Evolutionary conservation across 2,888 invertebrate species (phyloP).

Genomic region (Drosophila phalerata): DNA sequence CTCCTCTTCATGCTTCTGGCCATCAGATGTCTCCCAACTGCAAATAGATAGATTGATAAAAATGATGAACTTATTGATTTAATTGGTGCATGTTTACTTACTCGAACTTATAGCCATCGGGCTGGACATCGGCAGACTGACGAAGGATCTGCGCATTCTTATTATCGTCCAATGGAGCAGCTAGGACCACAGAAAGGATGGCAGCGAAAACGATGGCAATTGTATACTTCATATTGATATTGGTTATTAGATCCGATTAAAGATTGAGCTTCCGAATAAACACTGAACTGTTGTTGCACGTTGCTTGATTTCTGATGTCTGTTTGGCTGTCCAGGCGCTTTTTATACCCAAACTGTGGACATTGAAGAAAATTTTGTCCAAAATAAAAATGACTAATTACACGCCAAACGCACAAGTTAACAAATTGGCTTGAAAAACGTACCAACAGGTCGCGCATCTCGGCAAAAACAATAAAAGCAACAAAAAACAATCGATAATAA

Average conservation of each 20-base stretch:
- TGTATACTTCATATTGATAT: conserved; percentile 75
- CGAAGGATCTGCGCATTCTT: conserved; percentile 71
- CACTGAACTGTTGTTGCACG: conserved; percentile 47
- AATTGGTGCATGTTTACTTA: conserved; percentile 76
- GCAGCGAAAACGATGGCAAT: conserved; percentile 77
- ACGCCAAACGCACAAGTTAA: conserved; percentile 57
- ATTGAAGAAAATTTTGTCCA: conserved; percentile 63
- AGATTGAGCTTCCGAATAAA: conserved; percentile 35
- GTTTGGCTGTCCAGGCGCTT: conserved; percentile 48
- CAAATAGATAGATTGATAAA: neutral
- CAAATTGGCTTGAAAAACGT: conserved; percentile 71
- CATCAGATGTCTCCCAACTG: conserved; percentile 86
- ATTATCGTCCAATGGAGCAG: conserved; percentile 71
- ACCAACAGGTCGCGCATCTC: conserved; percentile 36
- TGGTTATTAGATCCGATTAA: conserved; percentile 14
- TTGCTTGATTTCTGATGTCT: conserved; percentile 65
- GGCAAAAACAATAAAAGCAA: conserved; percentile 33
- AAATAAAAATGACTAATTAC: conserved; percentile 79
- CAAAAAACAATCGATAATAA: conserved; percentile 44
- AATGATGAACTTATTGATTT: neutral
- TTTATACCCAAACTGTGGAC: conserved; percentile 61
- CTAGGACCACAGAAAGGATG: conserved; percentile 76
- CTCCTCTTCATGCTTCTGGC: conserved; percentile 86
- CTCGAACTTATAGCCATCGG: conserved; percentile 88
- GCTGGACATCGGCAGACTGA: conserved; percentile 86